These are phyloP conservation scores for Polypterus bichir DNA, from an alignment of 2,113 vertebrate species.

Conservation along the genomic window DNA sequence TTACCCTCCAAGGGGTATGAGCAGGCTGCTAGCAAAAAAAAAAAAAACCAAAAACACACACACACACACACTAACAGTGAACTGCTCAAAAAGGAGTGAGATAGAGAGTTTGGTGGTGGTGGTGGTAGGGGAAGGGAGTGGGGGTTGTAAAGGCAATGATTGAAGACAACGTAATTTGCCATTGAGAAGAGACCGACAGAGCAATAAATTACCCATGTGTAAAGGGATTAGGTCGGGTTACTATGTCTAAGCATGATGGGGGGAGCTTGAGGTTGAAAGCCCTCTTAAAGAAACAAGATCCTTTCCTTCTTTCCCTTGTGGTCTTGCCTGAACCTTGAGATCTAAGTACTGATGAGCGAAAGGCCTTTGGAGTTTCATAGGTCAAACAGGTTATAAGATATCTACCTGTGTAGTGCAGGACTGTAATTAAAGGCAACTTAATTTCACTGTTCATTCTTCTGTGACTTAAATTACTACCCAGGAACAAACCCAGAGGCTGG, in stretches of 20 bases:
- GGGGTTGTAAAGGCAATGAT: constrained; percentile 45
- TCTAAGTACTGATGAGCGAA: constrained; percentile 21
- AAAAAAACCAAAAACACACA: constrained; percentile 8
- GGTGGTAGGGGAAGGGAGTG: constrained; percentile 38
- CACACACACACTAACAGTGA: too few relatives aligned
- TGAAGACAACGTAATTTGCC: constrained; percentile 75
- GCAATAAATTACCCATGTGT: constrained; percentile 72
- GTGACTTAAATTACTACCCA: constrained; percentile 19
- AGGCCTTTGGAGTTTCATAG: constrained; percentile 20
- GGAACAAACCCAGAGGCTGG: too few relatives aligned
- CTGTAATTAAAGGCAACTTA: constrained; percentile 23
- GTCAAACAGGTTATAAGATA: constrained; percentile 27
- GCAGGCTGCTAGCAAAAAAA: constrained; percentile 18
- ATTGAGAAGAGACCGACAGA: constrained; percentile 66
- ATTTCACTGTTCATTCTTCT: constrained; percentile 20
- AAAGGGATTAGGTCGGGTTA: constrained; percentile 73
- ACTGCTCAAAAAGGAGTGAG: background rate
- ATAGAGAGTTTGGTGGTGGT: constrained; percentile 35
- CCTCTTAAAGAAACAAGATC: constrained; percentile 51
- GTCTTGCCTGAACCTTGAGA: constrained; percentile 7
- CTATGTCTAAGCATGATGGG: constrained; percentile 40
- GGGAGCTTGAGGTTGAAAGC: constrained; percentile 24
- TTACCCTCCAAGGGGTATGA: constrained; percentile 39
- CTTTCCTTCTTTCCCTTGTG: constrained; percentile 14
- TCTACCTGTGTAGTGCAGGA: constrained; percentile 24